A percentile compares a stretch with the other conserved stretches of the same genome.
phyloP scores from a whole-genome alignment of 2,797 vertebrate species.

The Nyctalus aviator region DNA sequence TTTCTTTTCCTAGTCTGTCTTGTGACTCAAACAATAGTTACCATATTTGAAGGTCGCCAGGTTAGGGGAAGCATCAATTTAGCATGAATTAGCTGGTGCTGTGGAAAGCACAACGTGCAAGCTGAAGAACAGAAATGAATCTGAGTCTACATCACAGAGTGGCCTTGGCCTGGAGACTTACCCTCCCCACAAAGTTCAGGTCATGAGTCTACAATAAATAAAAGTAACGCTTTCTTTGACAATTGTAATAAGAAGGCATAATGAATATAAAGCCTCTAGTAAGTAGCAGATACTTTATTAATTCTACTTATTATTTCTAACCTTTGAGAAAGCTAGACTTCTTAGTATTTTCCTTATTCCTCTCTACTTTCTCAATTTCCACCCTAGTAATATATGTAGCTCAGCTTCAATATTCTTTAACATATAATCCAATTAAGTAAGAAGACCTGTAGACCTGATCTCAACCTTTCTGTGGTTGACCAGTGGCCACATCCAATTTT shows the following conservation, averaged over 20 bases:
- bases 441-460: neutral
- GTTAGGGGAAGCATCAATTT: neutral
- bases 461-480: neutral
- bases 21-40: neutral
- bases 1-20: neutral
- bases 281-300: neutral
- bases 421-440: neutral
- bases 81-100: neutral
- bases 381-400: neutral
- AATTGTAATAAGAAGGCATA: neutral
- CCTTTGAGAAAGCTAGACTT: neutral
- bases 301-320: neutral
- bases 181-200: neutral
- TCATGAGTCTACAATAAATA: neutral
- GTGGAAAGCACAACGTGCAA: neutral
- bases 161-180: neutral
- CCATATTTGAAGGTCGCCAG: neutral
- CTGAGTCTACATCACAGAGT: neutral
- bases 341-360: neutral
- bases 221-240: neutral
- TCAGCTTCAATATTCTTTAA: neutral
- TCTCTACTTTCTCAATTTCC: neutral
- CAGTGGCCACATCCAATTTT: neutral
- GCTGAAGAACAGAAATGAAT: neutral
- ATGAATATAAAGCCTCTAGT: neutral